Conservation (phyloP, 2,113 vertebrate species). For the Toxotes jaculatrix region DNA sequence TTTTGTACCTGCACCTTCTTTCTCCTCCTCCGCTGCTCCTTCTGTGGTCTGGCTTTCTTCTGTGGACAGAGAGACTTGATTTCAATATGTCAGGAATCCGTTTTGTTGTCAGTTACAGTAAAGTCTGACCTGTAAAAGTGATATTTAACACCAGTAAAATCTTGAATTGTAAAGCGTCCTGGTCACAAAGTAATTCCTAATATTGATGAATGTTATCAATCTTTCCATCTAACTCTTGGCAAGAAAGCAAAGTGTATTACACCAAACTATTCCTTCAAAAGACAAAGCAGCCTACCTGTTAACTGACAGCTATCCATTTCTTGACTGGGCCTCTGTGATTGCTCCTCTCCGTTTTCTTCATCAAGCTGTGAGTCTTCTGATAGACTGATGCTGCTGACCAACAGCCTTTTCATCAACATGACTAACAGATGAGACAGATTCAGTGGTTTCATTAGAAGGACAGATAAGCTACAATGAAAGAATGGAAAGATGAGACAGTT, state of each 20-base stretch:
- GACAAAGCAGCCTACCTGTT: conserved; percentile 56
- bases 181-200: not conserved
- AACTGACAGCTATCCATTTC: conserved; percentile 65
- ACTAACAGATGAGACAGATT: conserved; percentile 76
- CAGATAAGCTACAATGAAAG: not conserved
- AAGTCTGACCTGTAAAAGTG: not conserved
- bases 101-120: not conserved
- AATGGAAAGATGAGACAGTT: not conserved
- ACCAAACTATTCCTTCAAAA: not conserved
- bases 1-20: conserved; percentile 39
- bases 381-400: conserved; percentile 81
- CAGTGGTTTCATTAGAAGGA: conserved; percentile 23
- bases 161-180: not conserved
- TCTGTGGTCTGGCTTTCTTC: conserved; percentile 65
- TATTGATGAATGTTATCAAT: not conserved
- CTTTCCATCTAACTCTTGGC: no score
- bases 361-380: conserved; percentile 77
- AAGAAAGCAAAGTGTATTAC: not conserved
- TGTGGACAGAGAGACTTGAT: conserved; percentile 33
- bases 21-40: conserved; percentile 44
- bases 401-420: conserved; percentile 85
- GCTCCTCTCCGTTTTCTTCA: conserved; percentile 72
- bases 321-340: conserved; percentile 37
- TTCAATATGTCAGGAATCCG: not conserved
- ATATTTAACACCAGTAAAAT: not conserved